A percentile compares a stretch with the other conserved stretches of the same genome.
phyloP scores from a whole-genome alignment of 1,140 invertebrate genomes.

The Drosophila mauritiana region DNA sequence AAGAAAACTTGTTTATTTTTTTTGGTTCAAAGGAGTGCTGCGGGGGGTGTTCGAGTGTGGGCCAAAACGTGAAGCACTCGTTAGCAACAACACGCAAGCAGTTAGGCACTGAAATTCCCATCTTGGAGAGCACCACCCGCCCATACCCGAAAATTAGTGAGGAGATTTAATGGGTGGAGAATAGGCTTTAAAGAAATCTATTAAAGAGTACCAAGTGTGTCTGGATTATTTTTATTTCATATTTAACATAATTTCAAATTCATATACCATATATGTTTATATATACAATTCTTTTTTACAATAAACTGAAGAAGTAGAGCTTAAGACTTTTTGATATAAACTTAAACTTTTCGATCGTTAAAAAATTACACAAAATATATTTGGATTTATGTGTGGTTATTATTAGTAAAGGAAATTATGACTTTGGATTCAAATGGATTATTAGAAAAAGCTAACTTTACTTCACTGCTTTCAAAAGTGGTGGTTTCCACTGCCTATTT shows the following conservation, averaged over 20 bases:
- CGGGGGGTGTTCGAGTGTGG: constrained; percentile 7
- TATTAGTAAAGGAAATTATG: no score
- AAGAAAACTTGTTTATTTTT: constrained; percentile 50
- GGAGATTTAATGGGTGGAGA: not conserved
- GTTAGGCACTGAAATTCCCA: constrained; percentile 32
- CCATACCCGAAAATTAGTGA: constrained; percentile 23
- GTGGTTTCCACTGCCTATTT: not conserved
- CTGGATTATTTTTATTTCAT: no score
- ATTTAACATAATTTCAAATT: no score
- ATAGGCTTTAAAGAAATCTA: not conserved
- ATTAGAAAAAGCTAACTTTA: not conserved
- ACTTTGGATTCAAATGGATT: not conserved
- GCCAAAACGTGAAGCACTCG: constrained; percentile 45
- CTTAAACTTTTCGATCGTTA: not conserved
- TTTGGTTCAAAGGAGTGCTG: constrained; percentile 22
- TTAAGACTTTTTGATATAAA: not conserved
- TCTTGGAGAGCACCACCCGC: constrained; percentile 9
- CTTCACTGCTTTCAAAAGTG: not conserved
- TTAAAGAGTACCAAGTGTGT: no score
- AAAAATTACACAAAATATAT: no score
- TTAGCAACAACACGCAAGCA: constrained; percentile 53
- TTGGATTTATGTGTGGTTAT: no score
- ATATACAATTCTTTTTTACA: no score
- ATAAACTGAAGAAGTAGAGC: no score
- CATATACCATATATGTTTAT: no score